A percentile compares a stretch with the other conserved stretches of the same genome.
These are phyloP conservation scores for Netelia inedita DNA, from an alignment of 2,888 invertebrate species.

Conservation along the genomic window DNA sequence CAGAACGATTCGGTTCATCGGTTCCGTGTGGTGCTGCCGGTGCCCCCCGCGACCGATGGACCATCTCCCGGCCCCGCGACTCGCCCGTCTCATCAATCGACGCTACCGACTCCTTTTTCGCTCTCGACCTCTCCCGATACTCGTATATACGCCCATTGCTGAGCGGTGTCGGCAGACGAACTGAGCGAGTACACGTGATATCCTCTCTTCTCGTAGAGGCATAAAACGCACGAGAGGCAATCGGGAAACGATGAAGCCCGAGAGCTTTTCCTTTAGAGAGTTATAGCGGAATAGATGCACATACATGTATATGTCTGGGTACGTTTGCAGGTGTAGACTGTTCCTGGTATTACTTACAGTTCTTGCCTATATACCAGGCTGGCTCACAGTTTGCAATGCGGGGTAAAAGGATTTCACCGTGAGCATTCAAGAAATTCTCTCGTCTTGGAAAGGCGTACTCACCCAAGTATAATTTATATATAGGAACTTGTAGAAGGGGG, in stretches of 20 bases:
- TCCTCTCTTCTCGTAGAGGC: not conserved
- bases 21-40: conserved; percentile 41
- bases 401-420: conserved; percentile 46
- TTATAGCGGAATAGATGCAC: conserved; percentile 18
- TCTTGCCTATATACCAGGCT: not conserved
- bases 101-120: conserved; percentile 43
- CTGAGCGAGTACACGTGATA: conserved; percentile 34
- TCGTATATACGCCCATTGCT: not conserved
- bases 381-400: conserved; percentile 29
- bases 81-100: conserved; percentile 54
- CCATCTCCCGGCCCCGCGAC: conserved; percentile 19
- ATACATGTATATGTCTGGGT: not conserved
- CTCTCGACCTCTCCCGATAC: not conserved
- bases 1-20: conserved; percentile 64
- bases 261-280: conserved; percentile 51
- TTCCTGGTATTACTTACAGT: conserved; percentile 26
- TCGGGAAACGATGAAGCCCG: conserved; percentile 48
- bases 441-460: conserved; percentile 13
- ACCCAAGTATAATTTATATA: conserved; percentile 5
- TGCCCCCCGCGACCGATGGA: conserved; percentile 34
- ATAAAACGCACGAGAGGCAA: conserved; percentile 40
- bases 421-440: conserved; percentile 29
- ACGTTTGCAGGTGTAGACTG: not conserved
- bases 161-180: conserved; percentile 23
- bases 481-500: not conserved